These are phyloP conservation scores for Pinctada fucata DNA, from an alignment of 2,888 invertebrate genomes.

Conservation along the genomic window DNA sequence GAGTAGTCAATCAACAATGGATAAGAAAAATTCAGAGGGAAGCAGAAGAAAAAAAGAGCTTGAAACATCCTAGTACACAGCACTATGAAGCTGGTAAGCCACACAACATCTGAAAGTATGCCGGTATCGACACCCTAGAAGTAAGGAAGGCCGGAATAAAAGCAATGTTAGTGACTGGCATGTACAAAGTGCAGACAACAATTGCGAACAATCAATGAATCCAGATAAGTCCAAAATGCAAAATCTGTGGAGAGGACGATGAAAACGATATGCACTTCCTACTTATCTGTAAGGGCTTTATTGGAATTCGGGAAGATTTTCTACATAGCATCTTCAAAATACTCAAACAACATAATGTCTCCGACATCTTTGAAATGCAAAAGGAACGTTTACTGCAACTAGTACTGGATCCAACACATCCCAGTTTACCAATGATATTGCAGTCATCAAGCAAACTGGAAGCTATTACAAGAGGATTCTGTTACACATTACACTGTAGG, in stretches of 20 bases:
- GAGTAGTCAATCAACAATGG: no score
- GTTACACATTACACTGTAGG: background rate
- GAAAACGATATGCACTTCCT: background rate
- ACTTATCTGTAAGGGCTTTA: background rate
- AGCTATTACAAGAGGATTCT: background rate
- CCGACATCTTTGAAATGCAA: background rate
- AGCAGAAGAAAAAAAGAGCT: no score
- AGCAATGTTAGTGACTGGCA: background rate
- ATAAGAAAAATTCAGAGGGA: no score
- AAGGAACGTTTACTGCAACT: background rate
- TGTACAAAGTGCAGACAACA: background rate
- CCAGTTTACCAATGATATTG: background rate
- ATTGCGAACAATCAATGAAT: background rate
- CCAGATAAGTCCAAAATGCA: background rate
- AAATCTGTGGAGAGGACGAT: background rate
- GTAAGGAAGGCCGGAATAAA: background rate
- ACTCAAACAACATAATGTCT: no score
- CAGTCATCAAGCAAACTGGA: background rate
- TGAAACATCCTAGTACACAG: no score
- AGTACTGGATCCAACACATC: background rate
- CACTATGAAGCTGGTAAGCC: no score
- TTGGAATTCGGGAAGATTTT: no score
- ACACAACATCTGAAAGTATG: no score
- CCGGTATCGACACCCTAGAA: background rate
- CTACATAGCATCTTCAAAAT: no score